These are phyloP conservation scores for Ceratothoa steindachneri DNA, from an alignment of 2,888 invertebrate genomes.

Conservation along the genomic window DNA sequence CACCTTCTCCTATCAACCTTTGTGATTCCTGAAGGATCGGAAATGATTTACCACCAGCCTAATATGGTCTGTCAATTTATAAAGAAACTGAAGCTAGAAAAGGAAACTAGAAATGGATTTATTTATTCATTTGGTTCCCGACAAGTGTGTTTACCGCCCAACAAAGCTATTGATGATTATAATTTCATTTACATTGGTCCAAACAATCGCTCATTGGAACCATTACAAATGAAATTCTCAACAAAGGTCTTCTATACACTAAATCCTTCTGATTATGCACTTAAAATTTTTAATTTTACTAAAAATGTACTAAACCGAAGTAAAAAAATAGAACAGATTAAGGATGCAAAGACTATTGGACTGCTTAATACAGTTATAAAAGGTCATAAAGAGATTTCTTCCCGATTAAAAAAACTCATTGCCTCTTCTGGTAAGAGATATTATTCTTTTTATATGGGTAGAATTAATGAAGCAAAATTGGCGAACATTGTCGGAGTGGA, in stretches of 20 bases:
- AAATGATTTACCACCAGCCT: not conserved
- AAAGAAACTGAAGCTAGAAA: not conserved
- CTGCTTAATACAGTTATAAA: constrained; percentile 75
- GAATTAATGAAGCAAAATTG: constrained; percentile 88
- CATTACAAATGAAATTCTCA: constrained; percentile 21
- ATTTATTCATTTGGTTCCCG: not conserved
- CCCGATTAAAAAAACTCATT: constrained; percentile 68
- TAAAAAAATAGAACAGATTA: constrained; percentile 70
- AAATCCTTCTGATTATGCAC: not conserved
- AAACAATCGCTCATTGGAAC: constrained; percentile 22
- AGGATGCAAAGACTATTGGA: constrained; percentile 80
- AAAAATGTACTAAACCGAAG: constrained; percentile 29
- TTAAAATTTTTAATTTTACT: constrained; percentile 4
- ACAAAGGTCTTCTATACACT: constrained; percentile 22
- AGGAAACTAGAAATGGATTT: not conserved
- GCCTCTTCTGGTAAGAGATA: constrained; percentile 74
- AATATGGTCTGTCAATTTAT: not conserved
- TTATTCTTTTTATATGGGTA: constrained; percentile 88
- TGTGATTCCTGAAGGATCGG: not conserved
- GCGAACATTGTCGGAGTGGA: constrained; percentile 95
- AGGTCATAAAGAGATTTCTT: constrained; percentile 62
- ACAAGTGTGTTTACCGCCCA: constrained; percentile 13
- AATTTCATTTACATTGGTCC: constrained; percentile 34
- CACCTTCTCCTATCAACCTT: not conserved
- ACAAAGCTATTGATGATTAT: constrained; percentile 19